phyloP scores from a whole-genome alignment of 2,797 vertebrate genomes.

The Brachymystax lenok region DNA sequence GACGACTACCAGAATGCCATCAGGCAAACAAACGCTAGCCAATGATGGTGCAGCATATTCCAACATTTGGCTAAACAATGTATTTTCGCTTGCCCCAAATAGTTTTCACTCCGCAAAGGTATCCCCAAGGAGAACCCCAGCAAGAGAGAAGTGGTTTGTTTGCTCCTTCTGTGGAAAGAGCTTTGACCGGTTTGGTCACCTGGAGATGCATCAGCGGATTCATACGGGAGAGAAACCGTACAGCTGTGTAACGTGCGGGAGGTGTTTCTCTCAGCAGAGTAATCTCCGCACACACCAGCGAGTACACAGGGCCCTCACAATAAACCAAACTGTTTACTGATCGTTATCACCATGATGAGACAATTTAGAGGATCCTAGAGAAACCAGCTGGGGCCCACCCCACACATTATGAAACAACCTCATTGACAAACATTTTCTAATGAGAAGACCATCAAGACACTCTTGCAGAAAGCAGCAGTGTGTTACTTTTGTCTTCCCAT shows the following conservation, averaged over 20 bases:
- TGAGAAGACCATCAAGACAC: background rate
- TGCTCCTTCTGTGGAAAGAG: conserved; percentile 81
- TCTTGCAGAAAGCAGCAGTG: background rate
- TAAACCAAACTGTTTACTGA: background rate
- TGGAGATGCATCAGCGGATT: conserved; percentile 79
- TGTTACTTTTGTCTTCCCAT: background rate
- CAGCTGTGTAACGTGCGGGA: conserved; percentile 69
- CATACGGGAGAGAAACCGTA: conserved; percentile 82
- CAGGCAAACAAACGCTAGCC: conserved; percentile 42
- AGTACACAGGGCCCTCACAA: conserved; percentile 27
- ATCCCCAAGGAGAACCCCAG: conserved; percentile 29
- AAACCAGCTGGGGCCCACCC: too few species aligned
- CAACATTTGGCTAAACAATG: conserved; percentile 40
- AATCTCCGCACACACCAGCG: conserved; percentile 80
- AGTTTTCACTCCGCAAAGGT: conserved; percentile 26
- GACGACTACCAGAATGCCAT: conserved; percentile 41
- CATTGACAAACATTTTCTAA: background rate
- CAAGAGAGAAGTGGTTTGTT: conserved; percentile 78
- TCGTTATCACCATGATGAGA: background rate
- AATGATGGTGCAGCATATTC: conserved; percentile 36
- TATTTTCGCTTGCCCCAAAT: conserved; percentile 47
- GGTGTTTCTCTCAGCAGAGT: conserved; percentile 79
- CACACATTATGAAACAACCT: background rate
- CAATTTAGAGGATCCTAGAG: background rate
- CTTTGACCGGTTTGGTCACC: conserved; percentile 79